These are phyloP conservation scores for Elanoides forficatus DNA, from an alignment of 2,113 vertebrate genomes.

Conservation along the genomic window DNA sequence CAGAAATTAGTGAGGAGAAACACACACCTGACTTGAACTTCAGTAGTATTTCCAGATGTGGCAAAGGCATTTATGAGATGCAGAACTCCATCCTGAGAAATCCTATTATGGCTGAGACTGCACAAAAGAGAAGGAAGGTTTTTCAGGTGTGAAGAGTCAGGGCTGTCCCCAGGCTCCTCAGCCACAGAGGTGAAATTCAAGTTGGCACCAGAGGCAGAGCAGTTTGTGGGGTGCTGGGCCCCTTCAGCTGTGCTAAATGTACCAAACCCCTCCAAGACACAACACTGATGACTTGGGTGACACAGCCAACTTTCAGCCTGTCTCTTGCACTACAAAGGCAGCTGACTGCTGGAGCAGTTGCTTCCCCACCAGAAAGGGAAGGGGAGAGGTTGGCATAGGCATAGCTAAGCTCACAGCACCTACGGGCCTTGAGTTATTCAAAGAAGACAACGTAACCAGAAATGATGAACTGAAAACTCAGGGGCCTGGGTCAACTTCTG, in stretches of 20 bases:
- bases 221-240: not conserved
- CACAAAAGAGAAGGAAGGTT: not conserved
- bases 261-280: not conserved
- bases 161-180: not conserved
- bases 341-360: not conserved
- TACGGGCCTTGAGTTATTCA: too few relatives aligned
- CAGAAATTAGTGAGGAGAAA: not conserved
- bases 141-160: not conserved
- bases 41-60: conserved; percentile 3
- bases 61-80: conserved; percentile 54
- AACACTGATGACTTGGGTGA: accelerated
- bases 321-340: not conserved
- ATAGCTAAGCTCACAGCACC: not conserved
- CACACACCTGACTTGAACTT: conserved; percentile 78
- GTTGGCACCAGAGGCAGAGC: not conserved
- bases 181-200: not conserved
- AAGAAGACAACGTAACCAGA: accelerated
- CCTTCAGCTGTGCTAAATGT: not conserved
- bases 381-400: not conserved
- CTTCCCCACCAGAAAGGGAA: not conserved
- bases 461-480: not conserved
- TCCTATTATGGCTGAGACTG: conserved; percentile 69
- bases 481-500: not conserved
- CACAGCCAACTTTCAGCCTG: not conserved
- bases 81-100: conserved; percentile 66